Base-by-base conservation (phyloP, 2,113 vertebrate genomes). In the Cyanistes caeruleus region DNA sequence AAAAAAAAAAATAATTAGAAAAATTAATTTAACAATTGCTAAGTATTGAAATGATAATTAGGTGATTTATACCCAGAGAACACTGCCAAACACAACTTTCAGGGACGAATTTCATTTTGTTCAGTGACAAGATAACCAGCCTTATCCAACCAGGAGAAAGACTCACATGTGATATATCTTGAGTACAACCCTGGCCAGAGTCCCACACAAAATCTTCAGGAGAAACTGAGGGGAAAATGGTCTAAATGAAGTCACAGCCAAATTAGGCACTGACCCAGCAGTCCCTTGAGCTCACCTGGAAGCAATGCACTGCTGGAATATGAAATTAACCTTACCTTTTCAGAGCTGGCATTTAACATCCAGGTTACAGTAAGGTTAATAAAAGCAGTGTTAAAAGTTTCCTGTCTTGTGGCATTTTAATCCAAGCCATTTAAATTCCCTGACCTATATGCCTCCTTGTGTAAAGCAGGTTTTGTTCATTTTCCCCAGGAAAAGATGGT, bases 351-450 rank as follows among this genome's bases (percentile, higher is more conserved):
- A 68, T 89, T 72, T 79, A 64, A 82, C 5, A 7, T 18, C 37
- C 89, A 77, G 46, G 53, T 74, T 58, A 76, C 37, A 35, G 70
- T 41, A 60, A 93, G 81, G 89, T 96, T 87, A 93, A 94, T 73
- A 92, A 93, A 94, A 87, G 58, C 62, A 83, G 53, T 1, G n/a
- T 87, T 87, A 76, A 87, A 94, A 73, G 82, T 73, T 58, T 62
- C 63, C 77, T 58, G 65, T 39, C 53, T 73, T 46, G 44, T 87
- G 74, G 65, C 37, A 91, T 78, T 95, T 93, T 79, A 81, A 92
- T 86, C 83, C 56, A 64, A 81, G 41, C 22, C 27, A 22, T 92
- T 92, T 75, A 60, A 87, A 91, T 82, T 89, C 49, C 46, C 41
- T 84, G 73, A 91, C 52, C 62, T 89, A n/a, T 49, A 2, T 1